Conservation (phyloP, 2,797 vertebrate species). For the Apogon talboti region DNA sequence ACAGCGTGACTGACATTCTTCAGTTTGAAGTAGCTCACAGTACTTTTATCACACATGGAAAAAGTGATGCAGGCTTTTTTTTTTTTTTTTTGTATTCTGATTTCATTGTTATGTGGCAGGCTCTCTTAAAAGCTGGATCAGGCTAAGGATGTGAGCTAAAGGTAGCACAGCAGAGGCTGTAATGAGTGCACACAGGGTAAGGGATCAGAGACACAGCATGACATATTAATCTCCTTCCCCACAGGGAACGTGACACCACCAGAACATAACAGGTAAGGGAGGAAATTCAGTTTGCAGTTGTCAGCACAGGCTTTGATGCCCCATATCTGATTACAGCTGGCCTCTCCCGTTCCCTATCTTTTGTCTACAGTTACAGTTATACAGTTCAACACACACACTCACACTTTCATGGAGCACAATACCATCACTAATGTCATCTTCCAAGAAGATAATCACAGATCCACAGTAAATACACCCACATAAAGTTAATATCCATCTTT, state of each 20-base stretch:
- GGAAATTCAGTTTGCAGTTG: constrained; percentile 60
- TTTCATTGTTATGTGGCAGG: constrained; percentile 13
- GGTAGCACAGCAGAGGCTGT: constrained; percentile 42
- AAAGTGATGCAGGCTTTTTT: constrained; percentile 19
- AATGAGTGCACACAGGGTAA: constrained; percentile 55
- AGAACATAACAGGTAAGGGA: constrained; percentile 64
- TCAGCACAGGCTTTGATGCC: constrained; percentile 40
- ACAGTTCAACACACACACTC: not conserved
- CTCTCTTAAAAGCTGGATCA: constrained; percentile 42
- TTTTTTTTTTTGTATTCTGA: constrained; percentile 7
- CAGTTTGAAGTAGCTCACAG: constrained; percentile 17
- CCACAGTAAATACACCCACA: not conserved
- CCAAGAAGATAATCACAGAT: not conserved
- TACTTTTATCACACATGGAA: constrained; percentile 14
- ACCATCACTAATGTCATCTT: not conserved
- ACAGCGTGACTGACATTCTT: constrained; percentile 13
- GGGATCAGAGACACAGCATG: constrained; percentile 67
- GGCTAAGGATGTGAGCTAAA: constrained; percentile 36
- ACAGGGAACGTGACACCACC: constrained; percentile 64
- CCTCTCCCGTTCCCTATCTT: not conserved
- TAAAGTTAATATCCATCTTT: not conserved
- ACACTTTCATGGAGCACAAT: not conserved
- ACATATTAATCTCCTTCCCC: constrained; percentile 72
- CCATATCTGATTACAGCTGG: constrained; percentile 30
- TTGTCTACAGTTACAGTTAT: not conserved